A percentile compares a stretch with the other conserved stretches of the same genome.
These are phyloP conservation scores for Shargacucullia verbasci DNA, from an alignment of 2,888 invertebrate genomes.

Conservation along the genomic window DNA sequence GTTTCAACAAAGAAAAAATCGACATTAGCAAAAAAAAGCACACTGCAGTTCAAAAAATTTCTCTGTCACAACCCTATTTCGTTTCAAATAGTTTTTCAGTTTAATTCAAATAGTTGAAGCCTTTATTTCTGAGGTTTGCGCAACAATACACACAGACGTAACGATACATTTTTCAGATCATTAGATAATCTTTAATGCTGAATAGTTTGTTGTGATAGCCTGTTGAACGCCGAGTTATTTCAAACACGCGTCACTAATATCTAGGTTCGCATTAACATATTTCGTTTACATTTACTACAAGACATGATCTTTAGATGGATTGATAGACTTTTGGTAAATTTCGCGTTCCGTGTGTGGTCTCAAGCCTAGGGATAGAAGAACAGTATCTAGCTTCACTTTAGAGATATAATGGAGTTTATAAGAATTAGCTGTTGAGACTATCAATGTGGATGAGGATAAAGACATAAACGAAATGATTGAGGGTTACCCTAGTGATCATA, in stretches of 20 bases:
- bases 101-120: conserved; percentile 34
- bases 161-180: conserved; percentile 14
- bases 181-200: conserved; percentile 22
- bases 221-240: conserved; percentile 8
- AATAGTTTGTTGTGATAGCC: conserved; percentile 31
- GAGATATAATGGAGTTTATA: background rate
- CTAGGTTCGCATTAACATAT: background rate
- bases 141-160: conserved; percentile 34
- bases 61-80: conserved; percentile 40
- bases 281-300: background rate
- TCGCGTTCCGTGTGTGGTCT: background rate
- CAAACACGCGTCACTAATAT: conserved; percentile 12
- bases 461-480: background rate
- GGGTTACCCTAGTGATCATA: too few species aligned
- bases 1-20: too few species aligned
- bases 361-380: background rate
- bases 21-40: too few species aligned
- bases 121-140: conserved; percentile 45
- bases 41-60: background rate
- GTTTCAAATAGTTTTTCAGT: conserved; percentile 24
- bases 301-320: background rate
- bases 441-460: background rate
- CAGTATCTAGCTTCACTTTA: background rate
- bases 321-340: background rate
- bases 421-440: too few species aligned